A percentile compares a stretch with the other conserved stretches of the same genome.
Evolutionary conservation across 2,797 vertebrate genomes (phyloP).

Genomic region (Poeciliopsis turneri): DNA sequence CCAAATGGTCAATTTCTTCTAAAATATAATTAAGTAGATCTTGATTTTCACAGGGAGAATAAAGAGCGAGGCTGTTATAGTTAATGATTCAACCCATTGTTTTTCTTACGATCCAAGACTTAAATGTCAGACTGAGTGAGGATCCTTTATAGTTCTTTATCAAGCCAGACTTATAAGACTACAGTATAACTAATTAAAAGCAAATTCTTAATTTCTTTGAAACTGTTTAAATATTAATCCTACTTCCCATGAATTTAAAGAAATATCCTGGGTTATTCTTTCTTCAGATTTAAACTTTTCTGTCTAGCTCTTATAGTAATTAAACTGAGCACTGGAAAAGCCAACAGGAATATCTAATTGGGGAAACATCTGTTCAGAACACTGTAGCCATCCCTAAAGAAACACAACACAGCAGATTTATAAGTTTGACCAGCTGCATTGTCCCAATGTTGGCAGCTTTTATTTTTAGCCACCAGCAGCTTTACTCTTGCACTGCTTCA

Average conservation of each 20-base stretch:
- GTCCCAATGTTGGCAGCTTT: conserved; percentile 24
- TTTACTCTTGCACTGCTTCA: conserved; percentile 28
- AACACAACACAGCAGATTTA: conserved; percentile 22
- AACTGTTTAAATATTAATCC: conserved; percentile 1
- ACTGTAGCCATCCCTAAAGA: conserved; percentile 12
- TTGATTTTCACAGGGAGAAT: conserved; percentile 37
- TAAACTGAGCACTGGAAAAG: neutral
- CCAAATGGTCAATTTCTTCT: conserved; percentile 42
- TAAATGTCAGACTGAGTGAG: conserved; percentile 11
- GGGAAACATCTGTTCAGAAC: neutral
- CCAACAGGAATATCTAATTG: conserved; percentile 3
- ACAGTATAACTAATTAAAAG: conserved; percentile 7
- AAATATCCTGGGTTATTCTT: conserved; percentile 1
- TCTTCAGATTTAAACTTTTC: conserved; percentile 7
- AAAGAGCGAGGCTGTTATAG: conserved; percentile 24
- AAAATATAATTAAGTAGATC: conserved; percentile 32
- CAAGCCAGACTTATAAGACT: conserved; percentile 6
- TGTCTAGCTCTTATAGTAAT: neutral
- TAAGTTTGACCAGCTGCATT: conserved; percentile 20
- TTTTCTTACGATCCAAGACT: conserved; percentile 5
- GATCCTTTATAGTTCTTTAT: neutral
- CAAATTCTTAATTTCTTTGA: conserved; percentile 5
- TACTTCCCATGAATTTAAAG: conserved; percentile 7
- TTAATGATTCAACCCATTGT: conserved; percentile 7
- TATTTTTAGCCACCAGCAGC: conserved; percentile 26